A percentile compares a stretch with the other conserved stretches of the same genome.
These are phyloP conservation scores for Acromyrmex charruanus DNA, from an alignment of 1,140 invertebrate species.

Conservation along the genomic window DNA sequence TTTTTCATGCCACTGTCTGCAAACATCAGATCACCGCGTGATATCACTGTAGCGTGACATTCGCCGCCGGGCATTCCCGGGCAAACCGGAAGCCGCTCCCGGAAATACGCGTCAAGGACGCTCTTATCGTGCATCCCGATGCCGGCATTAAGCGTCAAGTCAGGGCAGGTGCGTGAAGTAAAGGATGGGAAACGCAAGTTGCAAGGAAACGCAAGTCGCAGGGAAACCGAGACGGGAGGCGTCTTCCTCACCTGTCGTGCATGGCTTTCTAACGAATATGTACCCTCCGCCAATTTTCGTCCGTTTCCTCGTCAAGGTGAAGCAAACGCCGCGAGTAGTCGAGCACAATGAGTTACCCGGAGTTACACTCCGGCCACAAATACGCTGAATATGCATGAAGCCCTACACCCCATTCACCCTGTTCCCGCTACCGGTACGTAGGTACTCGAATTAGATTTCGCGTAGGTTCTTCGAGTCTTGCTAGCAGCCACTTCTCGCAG, in stretches of 20 bases:
- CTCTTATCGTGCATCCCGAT: slow-evolving; percentile 59
- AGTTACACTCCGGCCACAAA: slow-evolving; percentile 78
- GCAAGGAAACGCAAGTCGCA: slow-evolving; percentile 18
- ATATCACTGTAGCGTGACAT: slow-evolving; percentile 55
- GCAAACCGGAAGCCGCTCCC: slow-evolving; percentile 16
- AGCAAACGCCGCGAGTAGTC: slow-evolving; percentile 67
- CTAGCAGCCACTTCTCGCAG: slow-evolving; percentile 74
- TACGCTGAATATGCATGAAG: slow-evolving; percentile 85
- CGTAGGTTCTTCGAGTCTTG: slow-evolving; percentile 78
- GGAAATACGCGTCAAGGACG: slow-evolving; percentile 63
- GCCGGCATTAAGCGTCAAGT: slow-evolving; percentile 76
- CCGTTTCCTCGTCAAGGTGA: slow-evolving; percentile 47
- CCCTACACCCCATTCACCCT: slow-evolving; percentile 44
- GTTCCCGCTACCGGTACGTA: slow-evolving; percentile 74
- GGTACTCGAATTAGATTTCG: slow-evolving; percentile 84
- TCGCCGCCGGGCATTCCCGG: slow-evolving; percentile 31
- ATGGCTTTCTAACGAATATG: slow-evolving; percentile 66
- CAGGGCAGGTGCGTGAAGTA: slow-evolving; percentile 59
- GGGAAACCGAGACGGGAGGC: slow-evolving; percentile 52
- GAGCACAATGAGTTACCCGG: slow-evolving; percentile 81
- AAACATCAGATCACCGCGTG: slow-evolving; percentile 25
- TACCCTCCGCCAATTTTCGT: slow-evolving; percentile 79
- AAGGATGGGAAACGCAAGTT: background rate
- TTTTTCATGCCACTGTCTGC: slow-evolving; percentile 15
- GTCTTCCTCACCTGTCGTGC: slow-evolving; percentile 73